Conservation (phyloP, 2,888 invertebrate species). For the Plusia festucae region DNA sequence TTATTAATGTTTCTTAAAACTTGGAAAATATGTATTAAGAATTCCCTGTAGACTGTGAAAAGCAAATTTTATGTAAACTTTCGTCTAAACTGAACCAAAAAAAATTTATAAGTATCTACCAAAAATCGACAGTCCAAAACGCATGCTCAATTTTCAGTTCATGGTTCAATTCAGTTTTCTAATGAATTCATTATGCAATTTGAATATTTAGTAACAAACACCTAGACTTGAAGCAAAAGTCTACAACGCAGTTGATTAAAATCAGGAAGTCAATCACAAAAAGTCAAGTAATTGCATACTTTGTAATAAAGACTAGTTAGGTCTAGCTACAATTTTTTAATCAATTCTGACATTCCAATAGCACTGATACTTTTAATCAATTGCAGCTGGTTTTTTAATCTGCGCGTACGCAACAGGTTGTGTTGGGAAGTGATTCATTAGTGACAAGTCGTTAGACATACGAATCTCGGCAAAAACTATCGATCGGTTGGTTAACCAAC, state of each 20-base stretch:
- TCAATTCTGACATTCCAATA: not conserved
- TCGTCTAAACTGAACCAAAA: too few species aligned
- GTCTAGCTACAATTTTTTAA: not conserved
- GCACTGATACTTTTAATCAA: slow-evolving; percentile 23
- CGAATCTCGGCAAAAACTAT: slow-evolving; percentile 31
- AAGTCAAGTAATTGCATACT: not conserved
- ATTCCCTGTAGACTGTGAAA: too few species aligned
- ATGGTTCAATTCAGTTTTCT: too few species aligned
- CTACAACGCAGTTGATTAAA: not conserved
- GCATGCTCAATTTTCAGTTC: too few species aligned
- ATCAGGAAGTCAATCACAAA: not conserved
- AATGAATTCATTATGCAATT: too few species aligned
- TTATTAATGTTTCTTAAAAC: too few species aligned
- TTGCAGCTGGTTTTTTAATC: slow-evolving; percentile 7
- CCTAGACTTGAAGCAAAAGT: too few species aligned
- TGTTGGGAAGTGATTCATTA: slow-evolving; percentile 35
- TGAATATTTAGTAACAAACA: too few species aligned
- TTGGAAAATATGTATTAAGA: too few species aligned
- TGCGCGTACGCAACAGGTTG: slow-evolving; percentile 3
- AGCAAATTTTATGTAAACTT: too few species aligned
- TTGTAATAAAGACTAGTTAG: not conserved
- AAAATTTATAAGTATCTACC: too few species aligned
- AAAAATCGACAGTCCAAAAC: too few species aligned
- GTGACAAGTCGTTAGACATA: slow-evolving; percentile 23
- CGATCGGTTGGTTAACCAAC: slow-evolving; percentile 9